A percentile compares a stretch with the other conserved stretches of the same genome.
Evolutionary conservation across 2,888 invertebrate species (phyloP).

Genomic region (Acheta domesticus): DNA sequence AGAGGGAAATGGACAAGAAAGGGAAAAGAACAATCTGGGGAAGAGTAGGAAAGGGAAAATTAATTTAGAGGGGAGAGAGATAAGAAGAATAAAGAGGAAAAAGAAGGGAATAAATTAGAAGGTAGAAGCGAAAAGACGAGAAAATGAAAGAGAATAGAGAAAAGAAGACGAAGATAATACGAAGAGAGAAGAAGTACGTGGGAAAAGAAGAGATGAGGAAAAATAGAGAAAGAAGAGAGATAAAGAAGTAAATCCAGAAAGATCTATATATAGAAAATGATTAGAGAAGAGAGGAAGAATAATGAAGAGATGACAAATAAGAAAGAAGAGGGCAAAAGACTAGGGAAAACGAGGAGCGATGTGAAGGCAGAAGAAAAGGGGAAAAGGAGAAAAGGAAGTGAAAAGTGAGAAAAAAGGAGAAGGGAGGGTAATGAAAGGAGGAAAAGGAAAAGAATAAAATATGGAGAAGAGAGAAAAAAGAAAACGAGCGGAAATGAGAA

Average conservation of each 20-base stretch:
- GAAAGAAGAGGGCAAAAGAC: neutral
- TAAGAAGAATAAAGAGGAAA: neutral
- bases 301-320: too few relatives aligned
- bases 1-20: neutral
- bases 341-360: neutral
- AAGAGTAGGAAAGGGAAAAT: too few relatives aligned
- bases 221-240: neutral
- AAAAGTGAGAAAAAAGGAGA: too few relatives aligned
- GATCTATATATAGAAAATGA: too few relatives aligned
- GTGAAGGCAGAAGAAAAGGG: too few relatives aligned
- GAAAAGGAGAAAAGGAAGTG: neutral
- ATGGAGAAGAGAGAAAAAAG: neutral
- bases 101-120: neutral
- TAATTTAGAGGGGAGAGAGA: too few relatives aligned
- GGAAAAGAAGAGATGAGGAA: neutral
- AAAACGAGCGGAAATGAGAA: neutral
- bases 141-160: neutral
- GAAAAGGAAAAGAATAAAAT: neutral
- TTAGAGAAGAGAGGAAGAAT: too few relatives aligned
- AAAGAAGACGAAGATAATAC: too few relatives aligned
- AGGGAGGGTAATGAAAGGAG: too few relatives aligned
- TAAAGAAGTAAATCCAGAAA: too few relatives aligned
- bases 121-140: neutral
- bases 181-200: neutral
- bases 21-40: neutral